Conservation (phyloP, 2,797 vertebrate genomes). For the Sebastes paucispinis region DNA sequence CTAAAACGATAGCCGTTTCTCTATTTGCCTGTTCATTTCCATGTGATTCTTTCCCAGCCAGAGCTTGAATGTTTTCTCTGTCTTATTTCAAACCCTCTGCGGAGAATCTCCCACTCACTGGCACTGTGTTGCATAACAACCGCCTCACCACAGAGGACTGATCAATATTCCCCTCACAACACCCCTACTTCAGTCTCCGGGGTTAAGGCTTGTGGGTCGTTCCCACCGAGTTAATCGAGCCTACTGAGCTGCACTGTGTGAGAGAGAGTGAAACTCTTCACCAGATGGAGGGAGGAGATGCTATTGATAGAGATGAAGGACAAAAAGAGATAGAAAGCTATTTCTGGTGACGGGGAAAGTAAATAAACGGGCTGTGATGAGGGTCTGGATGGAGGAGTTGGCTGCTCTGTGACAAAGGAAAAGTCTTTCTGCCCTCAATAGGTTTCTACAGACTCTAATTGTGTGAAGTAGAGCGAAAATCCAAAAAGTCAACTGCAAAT, state of each 20-base stretch:
- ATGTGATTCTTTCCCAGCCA: not conserved
- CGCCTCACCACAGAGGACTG: constrained; percentile 20
- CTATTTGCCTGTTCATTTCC: not conserved
- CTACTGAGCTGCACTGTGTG: constrained; percentile 18
- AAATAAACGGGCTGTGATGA: constrained; percentile 25
- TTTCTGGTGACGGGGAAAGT: constrained; percentile 39
- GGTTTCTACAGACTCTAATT: constrained; percentile 8
- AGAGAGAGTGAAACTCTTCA: not conserved
- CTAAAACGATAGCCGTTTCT: not conserved
- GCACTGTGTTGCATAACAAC: constrained; percentile 36
- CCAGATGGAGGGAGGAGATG: constrained; percentile 23
- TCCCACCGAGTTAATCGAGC: constrained; percentile 38
- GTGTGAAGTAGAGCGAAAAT: constrained; percentile 8
- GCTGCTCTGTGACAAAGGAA: constrained; percentile 8
- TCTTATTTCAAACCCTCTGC: constrained; percentile 10
- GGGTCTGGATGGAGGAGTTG: constrained; percentile 1
- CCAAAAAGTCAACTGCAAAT: not conserved
- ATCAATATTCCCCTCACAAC: constrained; percentile 44
- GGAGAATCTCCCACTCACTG: constrained; percentile 42
- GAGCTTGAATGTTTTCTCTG: not conserved
- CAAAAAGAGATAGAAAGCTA: constrained; percentile 23
- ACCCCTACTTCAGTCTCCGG: not conserved
- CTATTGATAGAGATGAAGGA: constrained; percentile 39
- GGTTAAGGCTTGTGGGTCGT: constrained; percentile 41
- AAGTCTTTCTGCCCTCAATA: constrained; percentile 15